Evolutionary conservation across 2,113 vertebrate genomes (phyloP).

Genomic region (Ginglymostoma cirratum): DNA sequence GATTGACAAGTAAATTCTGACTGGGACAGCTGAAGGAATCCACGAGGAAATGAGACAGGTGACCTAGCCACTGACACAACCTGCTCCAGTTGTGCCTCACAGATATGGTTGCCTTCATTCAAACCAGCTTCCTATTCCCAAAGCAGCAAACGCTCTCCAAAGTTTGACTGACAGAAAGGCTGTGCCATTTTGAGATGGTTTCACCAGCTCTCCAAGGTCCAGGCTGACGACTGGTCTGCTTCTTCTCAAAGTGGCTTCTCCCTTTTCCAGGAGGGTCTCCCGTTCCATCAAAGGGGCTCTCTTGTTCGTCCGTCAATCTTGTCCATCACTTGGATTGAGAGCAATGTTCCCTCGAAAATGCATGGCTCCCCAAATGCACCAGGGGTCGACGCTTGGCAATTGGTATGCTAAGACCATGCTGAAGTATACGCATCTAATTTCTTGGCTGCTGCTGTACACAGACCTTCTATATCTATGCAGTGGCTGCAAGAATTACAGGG

Average conservation of each 20-base stretch:
- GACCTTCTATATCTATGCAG: too few species aligned
- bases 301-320: too few species aligned
- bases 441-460: too few species aligned
- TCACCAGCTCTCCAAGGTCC: neutral
- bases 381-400: too few species aligned
- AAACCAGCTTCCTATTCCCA: neutral
- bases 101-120: neutral
- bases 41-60: neutral
- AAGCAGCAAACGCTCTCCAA: neutral
- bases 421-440: too few species aligned
- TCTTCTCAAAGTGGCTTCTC: neutral
- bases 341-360: too few species aligned
- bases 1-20: neutral
- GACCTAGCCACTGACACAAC: neutral
- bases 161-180: neutral
- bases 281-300: neutral
- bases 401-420: too few species aligned
- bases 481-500: too few species aligned
- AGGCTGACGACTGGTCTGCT: neutral
- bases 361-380: too few species aligned
- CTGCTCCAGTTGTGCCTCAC: neutral
- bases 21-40: neutral
- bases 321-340: too few species aligned
- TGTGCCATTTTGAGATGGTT: neutral
- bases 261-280: neutral